These are phyloP conservation scores for Neoaliturus tenellus DNA, from an alignment of 2,888 invertebrate species.

Conservation along the genomic window DNA sequence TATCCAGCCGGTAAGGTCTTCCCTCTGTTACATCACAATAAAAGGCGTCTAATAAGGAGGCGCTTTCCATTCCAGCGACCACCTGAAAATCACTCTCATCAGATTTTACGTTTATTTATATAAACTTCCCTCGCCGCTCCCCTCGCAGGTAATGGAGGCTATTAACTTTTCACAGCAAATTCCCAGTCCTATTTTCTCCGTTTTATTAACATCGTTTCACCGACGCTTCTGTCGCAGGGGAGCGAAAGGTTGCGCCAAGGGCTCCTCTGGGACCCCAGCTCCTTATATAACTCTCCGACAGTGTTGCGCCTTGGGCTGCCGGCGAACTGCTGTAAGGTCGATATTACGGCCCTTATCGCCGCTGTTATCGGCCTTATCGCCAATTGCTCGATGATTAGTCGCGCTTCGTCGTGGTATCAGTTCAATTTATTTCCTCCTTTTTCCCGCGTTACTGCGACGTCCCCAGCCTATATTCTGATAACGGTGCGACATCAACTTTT, in stretches of 20 bases:
- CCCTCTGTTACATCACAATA: conserved; percentile 22
- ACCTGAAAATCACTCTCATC: conserved; percentile 17
- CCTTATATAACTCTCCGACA: background rate
- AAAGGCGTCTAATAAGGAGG: conserved; percentile 21
- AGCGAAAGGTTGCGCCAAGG: conserved; percentile 15
- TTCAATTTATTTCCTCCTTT: conserved; percentile 23
- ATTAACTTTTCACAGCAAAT: conserved; percentile 48
- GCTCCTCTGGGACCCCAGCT: background rate
- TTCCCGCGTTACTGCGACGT: conserved; percentile 4
- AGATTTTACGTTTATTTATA: conserved; percentile 32
- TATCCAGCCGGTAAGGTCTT: background rate
- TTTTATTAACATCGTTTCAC: background rate
- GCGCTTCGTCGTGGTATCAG: background rate
- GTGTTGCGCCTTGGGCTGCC: conserved; percentile 12
- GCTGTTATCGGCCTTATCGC: conserved; percentile 29
- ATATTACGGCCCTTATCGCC: conserved; percentile 21
- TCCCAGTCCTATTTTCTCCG: conserved; percentile 39
- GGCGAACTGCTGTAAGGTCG: conserved; percentile 2
- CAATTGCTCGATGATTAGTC: conserved; percentile 21
- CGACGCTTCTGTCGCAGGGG: background rate
- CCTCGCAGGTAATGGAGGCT: conserved; percentile 1
- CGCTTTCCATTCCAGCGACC: background rate
- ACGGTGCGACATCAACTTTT: conserved; percentile 4
- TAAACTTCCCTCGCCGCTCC: background rate
- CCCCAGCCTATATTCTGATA: background rate